Evolutionary conservation across 1,140 invertebrate genomes (phyloP).

Genomic region (Grapholita molesta): DNA sequence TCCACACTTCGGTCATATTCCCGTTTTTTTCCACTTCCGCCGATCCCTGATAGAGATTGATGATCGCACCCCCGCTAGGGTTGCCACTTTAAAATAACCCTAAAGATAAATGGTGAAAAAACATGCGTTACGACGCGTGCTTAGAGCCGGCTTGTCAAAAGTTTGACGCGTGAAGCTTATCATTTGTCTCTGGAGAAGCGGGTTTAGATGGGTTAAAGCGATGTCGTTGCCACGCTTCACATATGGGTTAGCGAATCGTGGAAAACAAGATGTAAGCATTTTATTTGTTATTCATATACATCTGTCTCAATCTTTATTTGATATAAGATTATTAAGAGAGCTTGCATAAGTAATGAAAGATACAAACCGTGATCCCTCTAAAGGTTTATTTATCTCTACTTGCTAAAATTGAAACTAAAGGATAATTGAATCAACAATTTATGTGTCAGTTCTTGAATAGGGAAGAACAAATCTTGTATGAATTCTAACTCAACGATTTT

Average conservation of each 20-base stretch:
- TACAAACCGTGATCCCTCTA: too few relatives aligned
- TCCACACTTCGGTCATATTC: slow-evolving; percentile 50
- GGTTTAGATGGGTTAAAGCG: neutral
- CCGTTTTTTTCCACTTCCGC: slow-evolving; percentile 44
- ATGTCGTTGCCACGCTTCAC: neutral
- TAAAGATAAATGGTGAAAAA: neutral
- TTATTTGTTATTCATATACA: neutral
- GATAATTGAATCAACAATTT: too few relatives aligned
- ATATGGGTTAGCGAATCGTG: neutral
- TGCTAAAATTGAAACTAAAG: too few relatives aligned
- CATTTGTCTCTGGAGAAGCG: neutral
- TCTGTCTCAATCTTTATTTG: too few relatives aligned
- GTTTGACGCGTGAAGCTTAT: neutral
- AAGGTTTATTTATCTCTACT: too few relatives aligned
- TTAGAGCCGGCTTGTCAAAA: neutral
- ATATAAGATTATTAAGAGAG: too few relatives aligned
- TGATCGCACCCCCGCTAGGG: slow-evolving; percentile 40
- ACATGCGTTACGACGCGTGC: neutral
- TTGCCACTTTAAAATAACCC: slow-evolving; percentile 1
- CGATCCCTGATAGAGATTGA: slow-evolving; percentile 64
- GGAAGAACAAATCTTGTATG: too few relatives aligned
- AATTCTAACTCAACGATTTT: too few relatives aligned
- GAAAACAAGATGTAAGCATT: neutral
- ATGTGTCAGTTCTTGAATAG: too few relatives aligned
- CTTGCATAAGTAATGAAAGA: too few relatives aligned